Percentiles rank a stretch among this genome's conserved stretches.
Evolutionary conservation across 2,888 invertebrate genomes (phyloP).

Genomic region (Synanthedon tipuliformis): DNA sequence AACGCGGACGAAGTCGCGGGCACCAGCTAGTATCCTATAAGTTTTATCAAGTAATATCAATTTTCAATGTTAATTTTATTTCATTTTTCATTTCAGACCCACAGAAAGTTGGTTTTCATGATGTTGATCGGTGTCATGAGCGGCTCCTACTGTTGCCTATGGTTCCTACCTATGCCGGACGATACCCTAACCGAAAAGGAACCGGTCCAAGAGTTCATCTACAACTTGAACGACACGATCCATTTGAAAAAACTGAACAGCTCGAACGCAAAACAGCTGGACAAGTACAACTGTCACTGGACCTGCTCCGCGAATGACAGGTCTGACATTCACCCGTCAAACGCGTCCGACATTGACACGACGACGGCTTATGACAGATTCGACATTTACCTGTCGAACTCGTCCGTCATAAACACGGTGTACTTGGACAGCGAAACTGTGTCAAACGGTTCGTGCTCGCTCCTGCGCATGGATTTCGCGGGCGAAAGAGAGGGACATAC

Average conservation of each 20-base stretch:
- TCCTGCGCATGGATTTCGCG: conserved; percentile 39
- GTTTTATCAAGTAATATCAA: too few species aligned
- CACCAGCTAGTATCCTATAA: too few species aligned
- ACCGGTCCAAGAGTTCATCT: conserved; percentile 30
- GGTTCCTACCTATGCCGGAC: conserved; percentile 66
- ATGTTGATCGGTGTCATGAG: conserved; percentile 74
- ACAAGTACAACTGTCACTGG: conserved; percentile 51
- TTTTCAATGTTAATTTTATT: background rate
- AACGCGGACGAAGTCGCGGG: too few species aligned
- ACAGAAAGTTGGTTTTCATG: conserved; percentile 80
- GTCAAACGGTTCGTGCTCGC: conserved; percentile 35
- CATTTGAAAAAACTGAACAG: conserved; percentile 25
- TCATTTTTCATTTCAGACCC: conserved; percentile 40
- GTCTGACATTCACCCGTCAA: conserved; percentile 42
- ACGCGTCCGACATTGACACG: too few species aligned
- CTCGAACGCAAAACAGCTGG: conserved; percentile 16
- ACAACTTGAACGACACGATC: conserved; percentile 47
- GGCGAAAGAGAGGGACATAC: conserved; percentile 28
- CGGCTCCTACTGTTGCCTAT: conserved; percentile 75
- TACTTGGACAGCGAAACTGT: conserved; percentile 32
- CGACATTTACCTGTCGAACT: conserved; percentile 39
- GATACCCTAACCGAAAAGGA: conserved; percentile 16
- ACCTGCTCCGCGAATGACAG: conserved; percentile 28
- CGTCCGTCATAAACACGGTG: conserved; percentile 28
- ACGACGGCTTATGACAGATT: conserved; percentile 27